Evolutionary conservation across 2,113 vertebrate species (phyloP).

Genomic region (Myiozetetes cayanensis): DNA sequence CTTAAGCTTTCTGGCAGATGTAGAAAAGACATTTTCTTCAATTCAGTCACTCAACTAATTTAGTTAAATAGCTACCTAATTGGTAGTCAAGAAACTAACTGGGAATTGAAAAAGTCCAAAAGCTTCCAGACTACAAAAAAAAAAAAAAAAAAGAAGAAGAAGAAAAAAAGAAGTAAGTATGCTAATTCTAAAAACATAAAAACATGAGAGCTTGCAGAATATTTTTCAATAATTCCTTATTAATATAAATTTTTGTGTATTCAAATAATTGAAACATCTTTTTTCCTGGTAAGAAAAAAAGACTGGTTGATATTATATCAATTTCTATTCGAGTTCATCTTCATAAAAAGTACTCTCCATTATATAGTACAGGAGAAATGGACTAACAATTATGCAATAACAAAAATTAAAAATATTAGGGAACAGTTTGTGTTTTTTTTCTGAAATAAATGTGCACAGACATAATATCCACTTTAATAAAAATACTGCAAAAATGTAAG

Average conservation of each 20-base stretch:
- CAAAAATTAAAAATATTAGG: background rate
- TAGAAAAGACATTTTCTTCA: background rate
- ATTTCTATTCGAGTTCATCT: background rate
- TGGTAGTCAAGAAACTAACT: background rate
- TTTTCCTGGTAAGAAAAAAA: background rate
- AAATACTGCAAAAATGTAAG: background rate
- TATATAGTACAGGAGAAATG: background rate
- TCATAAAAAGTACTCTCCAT: background rate
- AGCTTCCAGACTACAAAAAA: background rate
- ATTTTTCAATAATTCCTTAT: background rate
- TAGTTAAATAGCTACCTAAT: slow-evolving; percentile 11
- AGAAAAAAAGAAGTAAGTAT: background rate
- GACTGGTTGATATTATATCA: background rate
- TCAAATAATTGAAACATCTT: background rate
- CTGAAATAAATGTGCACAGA: background rate
- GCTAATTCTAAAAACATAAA: background rate
- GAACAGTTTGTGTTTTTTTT: background rate
- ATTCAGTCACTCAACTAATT: background rate
- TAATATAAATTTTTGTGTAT: background rate
- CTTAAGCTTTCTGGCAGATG: slow-evolving; percentile 21
- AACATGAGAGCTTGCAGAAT: background rate
- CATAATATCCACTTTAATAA: background rate
- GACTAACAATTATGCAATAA: background rate
- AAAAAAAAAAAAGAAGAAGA: background rate
- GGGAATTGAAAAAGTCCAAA: background rate